Percentiles rank a stretch among this genome's conserved stretches.
Conservation (phyloP, 2,797 vertebrate species). For the Phataginus tetradactyla region DNA sequence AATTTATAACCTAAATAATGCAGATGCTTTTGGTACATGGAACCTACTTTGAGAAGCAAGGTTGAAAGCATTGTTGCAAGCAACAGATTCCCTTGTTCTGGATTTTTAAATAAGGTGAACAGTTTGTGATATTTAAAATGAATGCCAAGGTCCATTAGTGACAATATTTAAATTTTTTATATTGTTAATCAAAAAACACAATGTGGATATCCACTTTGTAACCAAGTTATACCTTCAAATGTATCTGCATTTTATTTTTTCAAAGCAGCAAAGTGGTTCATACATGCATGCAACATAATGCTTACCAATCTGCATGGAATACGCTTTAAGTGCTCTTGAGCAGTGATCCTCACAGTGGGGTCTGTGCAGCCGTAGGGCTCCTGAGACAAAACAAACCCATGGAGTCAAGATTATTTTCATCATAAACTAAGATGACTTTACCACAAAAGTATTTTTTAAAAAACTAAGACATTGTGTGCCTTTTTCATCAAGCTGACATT, state of each 20-base stretch:
- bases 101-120: not conserved
- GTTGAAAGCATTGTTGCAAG: not conserved
- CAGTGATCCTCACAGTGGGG: not conserved
- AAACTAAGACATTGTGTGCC: not conserved
- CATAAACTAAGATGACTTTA: not conserved
- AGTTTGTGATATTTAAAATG: not conserved
- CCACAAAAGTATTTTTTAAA: not conserved
- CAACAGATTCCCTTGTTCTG: not conserved
- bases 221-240: not conserved
- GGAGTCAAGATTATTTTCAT: not conserved
- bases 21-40: accelerated
- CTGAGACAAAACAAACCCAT: not conserved
- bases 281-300: not conserved
- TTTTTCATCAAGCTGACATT: not conserved
- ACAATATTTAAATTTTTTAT: not conserved
- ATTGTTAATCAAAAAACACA: not conserved
- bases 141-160: not conserved
- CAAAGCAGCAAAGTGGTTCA: not conserved
- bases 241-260: not conserved
- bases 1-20: not conserved
- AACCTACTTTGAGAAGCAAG: not conserved
- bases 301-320: not conserved
- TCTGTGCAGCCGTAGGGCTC: not conserved
- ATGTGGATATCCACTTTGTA: not conserved
- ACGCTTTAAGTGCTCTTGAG: not conserved